These are phyloP conservation scores for Panagrolaimus sp. DNA, from an alignment of 1,140 invertebrate species.

Conservation along the genomic window DNA sequence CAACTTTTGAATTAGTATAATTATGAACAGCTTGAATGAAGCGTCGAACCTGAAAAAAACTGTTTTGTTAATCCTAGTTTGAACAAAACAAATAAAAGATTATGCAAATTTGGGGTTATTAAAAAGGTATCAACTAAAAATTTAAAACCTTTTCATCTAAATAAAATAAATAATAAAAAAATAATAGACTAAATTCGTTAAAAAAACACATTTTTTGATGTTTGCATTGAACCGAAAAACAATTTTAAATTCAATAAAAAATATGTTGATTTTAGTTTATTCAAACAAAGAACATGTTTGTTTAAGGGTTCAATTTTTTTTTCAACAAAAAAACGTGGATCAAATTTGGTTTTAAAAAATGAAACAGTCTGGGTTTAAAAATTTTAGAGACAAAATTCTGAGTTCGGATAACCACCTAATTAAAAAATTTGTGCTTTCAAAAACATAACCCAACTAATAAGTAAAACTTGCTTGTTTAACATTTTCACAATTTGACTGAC, in stretches of 20 bases:
- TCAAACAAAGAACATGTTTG: too few species aligned
- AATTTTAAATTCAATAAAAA: too few species aligned
- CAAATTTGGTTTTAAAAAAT: background rate
- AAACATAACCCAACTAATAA: background rate
- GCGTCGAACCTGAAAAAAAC: slow-evolving; percentile 20
- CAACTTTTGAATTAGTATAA: slow-evolving; percentile 25
- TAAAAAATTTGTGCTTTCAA: background rate
- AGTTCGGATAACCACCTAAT: too few species aligned
- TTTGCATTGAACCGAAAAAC: too few species aligned
- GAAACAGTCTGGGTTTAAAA: background rate
- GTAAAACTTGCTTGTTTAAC: background rate
- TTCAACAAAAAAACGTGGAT: too few species aligned
- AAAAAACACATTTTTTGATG: too few species aligned
- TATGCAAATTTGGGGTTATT: background rate
- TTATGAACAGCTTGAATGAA: slow-evolving; percentile 22
- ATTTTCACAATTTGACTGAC: background rate
- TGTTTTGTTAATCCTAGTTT: background rate
- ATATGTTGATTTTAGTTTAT: too few species aligned
- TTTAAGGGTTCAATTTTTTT: too few species aligned
- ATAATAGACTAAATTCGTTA: background rate
- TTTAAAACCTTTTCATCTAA: background rate
- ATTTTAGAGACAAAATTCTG: background rate
- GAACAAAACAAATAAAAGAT: background rate
- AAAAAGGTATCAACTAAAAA: slow-evolving; percentile 17
- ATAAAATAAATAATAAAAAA: background rate